Evolutionary conservation across 2,113 vertebrate genomes (phyloP), one percentile per base, ranked within the genome.

Genomic region (Otolemur garnettii): DNA sequence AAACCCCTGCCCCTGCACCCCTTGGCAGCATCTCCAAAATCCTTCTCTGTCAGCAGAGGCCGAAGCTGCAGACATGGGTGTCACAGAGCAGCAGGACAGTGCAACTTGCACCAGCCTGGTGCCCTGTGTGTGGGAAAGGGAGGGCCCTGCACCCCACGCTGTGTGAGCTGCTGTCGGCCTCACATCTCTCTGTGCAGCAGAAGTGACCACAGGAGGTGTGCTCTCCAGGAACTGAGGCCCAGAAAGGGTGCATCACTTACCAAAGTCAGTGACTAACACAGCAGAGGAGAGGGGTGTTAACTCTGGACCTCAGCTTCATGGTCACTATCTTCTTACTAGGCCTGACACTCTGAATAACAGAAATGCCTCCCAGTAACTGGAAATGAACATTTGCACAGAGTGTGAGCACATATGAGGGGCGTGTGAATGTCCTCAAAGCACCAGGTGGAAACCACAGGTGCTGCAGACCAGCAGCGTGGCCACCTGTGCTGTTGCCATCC

Each of bases 341-440:
- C 12, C 8, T 10, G 3, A 0, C 0, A 0, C 33, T 30, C 11
- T 0, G 1, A 5, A 35, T 50, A 33, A 17, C 35, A 38, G 22
- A 50, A n/a, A 10, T 18, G 6, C 0, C 1, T 50, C 75, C 83
- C 24, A 7, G 0, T 1, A 17, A 26, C 3, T 35, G 13, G 2
- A 13, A 38, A 2, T 5, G 30, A 4, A 1, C 1, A 0, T 5
- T 26, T 1, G 3, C 0, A 0, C 4, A 17, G 9, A 6, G 4
- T 64, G 28, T 45, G 3, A 22, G 71, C 26, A 5, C 50, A 30
- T 19, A 2, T 0, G 4, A 59, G 45, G 7, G 42, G 24, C 0
- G 0, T 4, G 5, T 45, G 57, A 30, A 35, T 15, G n/a, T 62
- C 38, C 0, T 2, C 22, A 42, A 24, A 35, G 18, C 68, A 45